Evolutionary conservation across 1,140 invertebrate species (phyloP).

Genomic region (Drosophila melanica): DNA sequence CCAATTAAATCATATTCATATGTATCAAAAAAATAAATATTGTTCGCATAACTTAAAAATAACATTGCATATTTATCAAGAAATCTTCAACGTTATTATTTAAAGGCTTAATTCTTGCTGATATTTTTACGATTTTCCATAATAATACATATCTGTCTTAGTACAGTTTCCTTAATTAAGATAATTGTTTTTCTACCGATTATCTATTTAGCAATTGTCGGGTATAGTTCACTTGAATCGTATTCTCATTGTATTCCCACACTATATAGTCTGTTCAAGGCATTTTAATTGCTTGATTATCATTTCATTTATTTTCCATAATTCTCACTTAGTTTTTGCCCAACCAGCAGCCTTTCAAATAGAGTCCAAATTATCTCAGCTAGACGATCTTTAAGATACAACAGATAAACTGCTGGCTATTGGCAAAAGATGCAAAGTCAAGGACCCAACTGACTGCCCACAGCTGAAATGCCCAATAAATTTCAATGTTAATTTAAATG

Average conservation of each 20-base stretch:
- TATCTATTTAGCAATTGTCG: background rate
- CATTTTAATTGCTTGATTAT: slow-evolving; percentile 65
- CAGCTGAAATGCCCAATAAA: slow-evolving; percentile 70
- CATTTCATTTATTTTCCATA: slow-evolving; percentile 67
- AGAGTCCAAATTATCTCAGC: slow-evolving; percentile 42
- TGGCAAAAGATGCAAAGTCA: slow-evolving; percentile 64
- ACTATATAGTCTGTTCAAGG: slow-evolving; percentile 14
- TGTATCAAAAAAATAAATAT: too few species aligned
- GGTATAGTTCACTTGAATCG: slow-evolving; percentile 1
- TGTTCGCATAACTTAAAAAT: too few species aligned
- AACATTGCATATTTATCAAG: too few species aligned
- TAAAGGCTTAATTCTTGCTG: too few species aligned
- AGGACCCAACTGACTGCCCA: slow-evolving; percentile 53
- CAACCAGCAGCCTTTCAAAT: slow-evolving; percentile 49
- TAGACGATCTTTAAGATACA: slow-evolving; percentile 70
- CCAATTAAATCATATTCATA: too few species aligned
- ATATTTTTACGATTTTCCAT: too few species aligned
- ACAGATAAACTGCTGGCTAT: slow-evolving; percentile 22
- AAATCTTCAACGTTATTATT: too few species aligned
- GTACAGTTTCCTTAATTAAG: background rate
- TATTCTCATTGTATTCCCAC: slow-evolving; percentile 49
- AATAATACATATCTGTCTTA: too few species aligned
- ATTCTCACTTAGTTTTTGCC: slow-evolving; percentile 44
- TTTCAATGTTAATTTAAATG: slow-evolving; percentile 82
- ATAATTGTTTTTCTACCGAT: background rate